Evolutionary conservation across 1,140 invertebrate genomes (phyloP).

Genomic region (Venturia canescens): DNA sequence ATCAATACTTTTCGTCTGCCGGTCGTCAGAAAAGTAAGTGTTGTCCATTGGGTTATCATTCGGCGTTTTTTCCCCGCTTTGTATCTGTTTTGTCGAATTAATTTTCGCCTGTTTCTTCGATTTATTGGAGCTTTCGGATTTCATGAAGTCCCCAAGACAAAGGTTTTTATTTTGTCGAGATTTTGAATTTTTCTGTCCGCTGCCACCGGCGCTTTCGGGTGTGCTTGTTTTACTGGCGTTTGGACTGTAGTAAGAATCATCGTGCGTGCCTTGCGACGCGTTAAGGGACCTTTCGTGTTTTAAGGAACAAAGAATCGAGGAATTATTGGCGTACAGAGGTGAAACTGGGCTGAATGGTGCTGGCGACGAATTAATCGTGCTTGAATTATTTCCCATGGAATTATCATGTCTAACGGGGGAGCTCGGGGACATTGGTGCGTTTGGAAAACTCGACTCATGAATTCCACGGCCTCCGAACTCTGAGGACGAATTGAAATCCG

Average conservation of each 20-base stretch:
- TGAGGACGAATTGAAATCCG: background rate
- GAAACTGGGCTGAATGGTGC: constrained; percentile 55
- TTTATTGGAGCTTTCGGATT: constrained; percentile 41
- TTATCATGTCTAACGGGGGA: background rate
- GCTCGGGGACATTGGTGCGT: background rate
- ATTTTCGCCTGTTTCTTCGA: constrained; percentile 48
- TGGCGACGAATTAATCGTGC: background rate
- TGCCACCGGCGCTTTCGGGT: constrained; percentile 41
- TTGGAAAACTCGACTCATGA: background rate
- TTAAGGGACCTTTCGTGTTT: constrained; percentile 49
- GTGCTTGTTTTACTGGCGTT: constrained; percentile 48
- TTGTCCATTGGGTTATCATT: constrained; percentile 13
- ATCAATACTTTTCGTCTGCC: constrained; percentile 54
- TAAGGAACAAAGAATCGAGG: constrained; percentile 50
- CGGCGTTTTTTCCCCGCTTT: background rate
- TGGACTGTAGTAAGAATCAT: constrained; percentile 46
- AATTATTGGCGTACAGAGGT: constrained; percentile 50
- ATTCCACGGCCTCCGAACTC: background rate
- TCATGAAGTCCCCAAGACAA: constrained; percentile 65
- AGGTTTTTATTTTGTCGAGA: constrained; percentile 53
- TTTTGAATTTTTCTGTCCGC: constrained; percentile 56
- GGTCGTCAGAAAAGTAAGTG: constrained; percentile 30
- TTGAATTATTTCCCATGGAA: constrained; percentile 16
- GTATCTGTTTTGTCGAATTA: background rate
- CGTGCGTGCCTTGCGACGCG: constrained; percentile 35